These are phyloP conservation scores for Drosophila miranda DNA, from an alignment of 1,140 invertebrate genomes.

Conservation along the genomic window DNA sequence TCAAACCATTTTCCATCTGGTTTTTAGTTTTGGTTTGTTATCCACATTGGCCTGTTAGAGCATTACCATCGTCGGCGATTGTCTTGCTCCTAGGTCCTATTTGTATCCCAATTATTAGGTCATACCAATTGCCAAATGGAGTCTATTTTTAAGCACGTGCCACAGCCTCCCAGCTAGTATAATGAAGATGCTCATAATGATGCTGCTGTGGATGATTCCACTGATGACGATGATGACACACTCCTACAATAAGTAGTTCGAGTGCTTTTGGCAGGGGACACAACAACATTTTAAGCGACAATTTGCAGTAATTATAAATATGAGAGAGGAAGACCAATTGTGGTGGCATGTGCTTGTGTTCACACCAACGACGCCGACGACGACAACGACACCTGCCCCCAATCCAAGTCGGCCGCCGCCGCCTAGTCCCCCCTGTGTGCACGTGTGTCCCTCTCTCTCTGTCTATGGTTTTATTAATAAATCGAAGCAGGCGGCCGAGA, in stretches of 20 bases:
- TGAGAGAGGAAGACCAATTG: constrained; percentile 27
- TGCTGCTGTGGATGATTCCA: constrained; percentile 3
- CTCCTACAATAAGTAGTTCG: constrained; percentile 37
- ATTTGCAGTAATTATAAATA: constrained; percentile 52
- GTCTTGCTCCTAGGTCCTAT: background rate
- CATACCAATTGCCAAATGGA: constrained; percentile 44
- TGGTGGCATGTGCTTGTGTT: constrained; percentile 28
- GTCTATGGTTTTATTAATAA: constrained; percentile 61
- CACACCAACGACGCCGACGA: constrained; percentile 10
- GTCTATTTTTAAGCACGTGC: constrained; percentile 64
- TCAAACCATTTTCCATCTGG: no score
- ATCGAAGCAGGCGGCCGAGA: constrained; percentile 36
- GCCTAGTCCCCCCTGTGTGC: constrained; percentile 15
- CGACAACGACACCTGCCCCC: background rate
- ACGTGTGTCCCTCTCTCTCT: background rate
- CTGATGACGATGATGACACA: constrained; percentile 30
- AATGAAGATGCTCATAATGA: constrained; percentile 6
- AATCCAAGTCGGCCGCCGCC: background rate
- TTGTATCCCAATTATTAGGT: constrained; percentile 41
- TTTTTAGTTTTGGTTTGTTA: no score
- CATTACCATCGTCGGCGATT: background rate
- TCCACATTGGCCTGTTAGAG: no score
- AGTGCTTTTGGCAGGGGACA: constrained; percentile 45
- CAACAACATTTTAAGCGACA: constrained; percentile 47
- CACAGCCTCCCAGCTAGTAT: constrained; percentile 22